phyloP scores from a whole-genome alignment of 2,113 vertebrate genomes.

The Lophotis ruficrista region DNA sequence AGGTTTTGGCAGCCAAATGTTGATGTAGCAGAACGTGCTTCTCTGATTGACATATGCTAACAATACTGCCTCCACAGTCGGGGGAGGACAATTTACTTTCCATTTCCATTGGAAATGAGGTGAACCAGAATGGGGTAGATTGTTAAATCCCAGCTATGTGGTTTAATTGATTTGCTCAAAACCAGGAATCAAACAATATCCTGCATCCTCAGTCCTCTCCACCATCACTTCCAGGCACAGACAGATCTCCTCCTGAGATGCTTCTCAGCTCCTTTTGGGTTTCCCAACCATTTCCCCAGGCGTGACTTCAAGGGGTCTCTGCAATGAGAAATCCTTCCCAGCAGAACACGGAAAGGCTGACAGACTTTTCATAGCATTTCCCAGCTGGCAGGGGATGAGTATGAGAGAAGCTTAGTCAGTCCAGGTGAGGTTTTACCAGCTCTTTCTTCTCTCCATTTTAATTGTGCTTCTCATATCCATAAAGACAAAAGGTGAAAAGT shows the following conservation, averaged over 20 bases:
- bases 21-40: conserved; percentile 52
- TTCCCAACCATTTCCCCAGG: neutral
- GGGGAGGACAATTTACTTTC: conserved; percentile 54
- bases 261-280: neutral
- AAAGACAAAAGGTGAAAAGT: neutral
- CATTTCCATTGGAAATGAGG: conserved; percentile 68
- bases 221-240: neutral
- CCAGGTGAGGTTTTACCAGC: neutral
- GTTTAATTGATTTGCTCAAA: conserved; percentile 8
- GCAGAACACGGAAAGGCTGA: neutral
- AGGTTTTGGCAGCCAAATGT: conserved; percentile 43
- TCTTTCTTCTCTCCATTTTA: neutral
- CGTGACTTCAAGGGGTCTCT: neutral
- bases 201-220: neutral
- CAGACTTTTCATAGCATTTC: neutral
- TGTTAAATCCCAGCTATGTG: neutral
- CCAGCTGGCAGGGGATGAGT: neutral
- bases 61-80: conserved; percentile 52
- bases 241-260: neutral
- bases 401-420: neutral
- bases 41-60: conserved; percentile 64
- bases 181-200: neutral
- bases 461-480: neutral
- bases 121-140: conserved; percentile 28
- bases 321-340: neutral